Evolutionary conservation across 2,888 invertebrate genomes (phyloP).

Genomic region (Drosophila mayaguana): DNA sequence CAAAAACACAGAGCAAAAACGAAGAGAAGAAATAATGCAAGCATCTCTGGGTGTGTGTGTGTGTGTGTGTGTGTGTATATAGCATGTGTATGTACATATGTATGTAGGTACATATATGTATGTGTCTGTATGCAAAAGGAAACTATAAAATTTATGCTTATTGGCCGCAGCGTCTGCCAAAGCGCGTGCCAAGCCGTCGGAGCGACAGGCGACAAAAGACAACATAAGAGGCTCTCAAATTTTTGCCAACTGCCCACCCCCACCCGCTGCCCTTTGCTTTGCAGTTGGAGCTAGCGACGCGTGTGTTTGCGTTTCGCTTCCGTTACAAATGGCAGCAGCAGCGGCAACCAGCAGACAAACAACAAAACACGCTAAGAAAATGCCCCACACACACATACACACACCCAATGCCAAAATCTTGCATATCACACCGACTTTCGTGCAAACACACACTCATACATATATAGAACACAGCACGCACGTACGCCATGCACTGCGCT

Average conservation of each 20-base stretch:
- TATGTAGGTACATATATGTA: conserved; percentile 3
- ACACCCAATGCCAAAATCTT: conserved; percentile 56
- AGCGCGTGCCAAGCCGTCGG: conserved; percentile 57
- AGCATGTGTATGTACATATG: not conserved
- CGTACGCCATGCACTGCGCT: conserved; percentile 60
- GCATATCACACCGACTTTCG: conserved; percentile 32
- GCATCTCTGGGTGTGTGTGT: conserved; percentile 6
- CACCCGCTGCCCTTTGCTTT: conserved; percentile 26
- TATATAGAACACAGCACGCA: conserved; percentile 46
- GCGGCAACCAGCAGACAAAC: conserved; percentile 54
- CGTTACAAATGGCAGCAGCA: conserved; percentile 70
- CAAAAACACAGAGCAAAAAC: conserved; percentile 13
- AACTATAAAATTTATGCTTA: conserved; percentile 57
- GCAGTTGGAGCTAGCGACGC: conserved; percentile 35
- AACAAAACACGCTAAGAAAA: conserved; percentile 56
- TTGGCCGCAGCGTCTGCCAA: conserved; percentile 61
- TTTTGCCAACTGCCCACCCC: conserved; percentile 40
- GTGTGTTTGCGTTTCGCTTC: conserved; percentile 75
- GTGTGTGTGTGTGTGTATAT: conserved; percentile 13
- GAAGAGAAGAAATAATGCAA: conserved; percentile 9
- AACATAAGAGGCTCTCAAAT: conserved; percentile 51
- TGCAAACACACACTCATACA: conserved; percentile 14
- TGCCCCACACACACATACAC: conserved; percentile 37
- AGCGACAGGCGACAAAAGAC: conserved; percentile 38
- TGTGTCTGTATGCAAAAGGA: conserved; percentile 30